Evolutionary conservation across 2,888 invertebrate species (phyloP), one percentile per base, ranked within the genome.

Genomic region (Catocala sponsa): DNA sequence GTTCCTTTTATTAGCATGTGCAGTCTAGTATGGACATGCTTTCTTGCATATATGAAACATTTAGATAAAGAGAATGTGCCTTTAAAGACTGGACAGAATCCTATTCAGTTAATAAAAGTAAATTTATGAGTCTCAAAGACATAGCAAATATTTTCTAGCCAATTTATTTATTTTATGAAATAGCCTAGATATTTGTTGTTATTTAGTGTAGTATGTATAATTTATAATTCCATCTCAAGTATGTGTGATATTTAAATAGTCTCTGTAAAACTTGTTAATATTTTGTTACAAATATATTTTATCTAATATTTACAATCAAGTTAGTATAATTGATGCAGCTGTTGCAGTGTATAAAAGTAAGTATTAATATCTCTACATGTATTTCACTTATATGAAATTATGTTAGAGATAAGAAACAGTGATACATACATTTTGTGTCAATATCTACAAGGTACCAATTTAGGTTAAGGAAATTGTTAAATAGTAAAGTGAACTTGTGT

Each of bases 11-110:
- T 97, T 32, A 97, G 97, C 80, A 84, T 96, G 41, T 97, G 97
- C 84, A 97, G 97, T 85, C 94, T 97, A 55, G 85, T 97, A 69
- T 97, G 97, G 97, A 97, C 97, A 5, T 96, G 96, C 75, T 97
- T 97, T 83, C 91, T 97, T 59, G 97, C 97, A 0, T 97, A 97
- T 76, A 97, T 97, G 97, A 97, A 97, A 87, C 96, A 97, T 70
- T 78, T 91, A 63, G 93, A 94, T 58, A 90, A 90, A 77, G 90
- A 91, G 68, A 72, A 85, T 53, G 74, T 91, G 12, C 61, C 79
- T 58, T 65, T 62, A 54, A 84, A 78, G 74, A n/a, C 75, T 56
- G 72, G 67, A 57, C 70, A 74, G 61, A 81, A 67, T 69, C 72
- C 86, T 68, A 74, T 84, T 44, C 61, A 79, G 59, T 57, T 88